Evolutionary conservation across 2,888 invertebrate species (phyloP).

Genomic region (Pyrrhia umbra): DNA sequence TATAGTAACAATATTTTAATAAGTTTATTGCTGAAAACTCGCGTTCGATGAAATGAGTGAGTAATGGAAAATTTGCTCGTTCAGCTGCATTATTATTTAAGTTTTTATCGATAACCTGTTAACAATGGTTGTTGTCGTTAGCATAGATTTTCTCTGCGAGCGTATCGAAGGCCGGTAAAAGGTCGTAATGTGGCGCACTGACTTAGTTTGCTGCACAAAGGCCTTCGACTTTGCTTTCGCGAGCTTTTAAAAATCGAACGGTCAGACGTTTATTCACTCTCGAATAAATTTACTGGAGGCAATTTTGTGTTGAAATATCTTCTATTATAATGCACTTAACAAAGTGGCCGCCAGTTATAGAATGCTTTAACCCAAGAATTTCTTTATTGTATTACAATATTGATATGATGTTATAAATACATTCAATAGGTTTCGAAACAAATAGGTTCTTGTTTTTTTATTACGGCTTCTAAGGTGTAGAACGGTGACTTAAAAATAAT

Average conservation of each 20-base stretch:
- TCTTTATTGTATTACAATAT: conserved; percentile 22
- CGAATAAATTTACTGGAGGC: conserved; percentile 51
- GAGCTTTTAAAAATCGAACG: conserved; percentile 70
- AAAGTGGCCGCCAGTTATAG: conserved; percentile 13
- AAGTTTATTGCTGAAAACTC: neutral
- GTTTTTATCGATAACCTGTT: conserved; percentile 48
- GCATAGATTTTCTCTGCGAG: conserved; percentile 69
- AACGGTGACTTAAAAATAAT: neutral
- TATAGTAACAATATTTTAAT: neutral
- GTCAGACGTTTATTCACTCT: conserved; percentile 52
- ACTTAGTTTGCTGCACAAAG: conserved; percentile 77
- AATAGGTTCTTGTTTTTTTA: neutral
- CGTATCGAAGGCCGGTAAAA: conserved; percentile 70
- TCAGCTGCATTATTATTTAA: conserved; percentile 29
- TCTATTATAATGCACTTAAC: conserved; percentile 31
- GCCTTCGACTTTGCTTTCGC: conserved; percentile 62
- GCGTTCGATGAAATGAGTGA: neutral
- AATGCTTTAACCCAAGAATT: conserved; percentile 4
- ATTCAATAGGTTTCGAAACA: neutral
- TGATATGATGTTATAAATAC: neutral
- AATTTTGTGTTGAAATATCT: conserved; percentile 50
- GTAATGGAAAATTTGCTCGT: conserved; percentile 3
- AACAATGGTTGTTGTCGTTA: conserved; percentile 63
- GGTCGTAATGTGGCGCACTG: conserved; percentile 72
- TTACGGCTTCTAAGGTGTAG: neutral